Conservation (phyloP, 1,140 invertebrate species). For the Ptiloglossa arizonensis region DNA sequence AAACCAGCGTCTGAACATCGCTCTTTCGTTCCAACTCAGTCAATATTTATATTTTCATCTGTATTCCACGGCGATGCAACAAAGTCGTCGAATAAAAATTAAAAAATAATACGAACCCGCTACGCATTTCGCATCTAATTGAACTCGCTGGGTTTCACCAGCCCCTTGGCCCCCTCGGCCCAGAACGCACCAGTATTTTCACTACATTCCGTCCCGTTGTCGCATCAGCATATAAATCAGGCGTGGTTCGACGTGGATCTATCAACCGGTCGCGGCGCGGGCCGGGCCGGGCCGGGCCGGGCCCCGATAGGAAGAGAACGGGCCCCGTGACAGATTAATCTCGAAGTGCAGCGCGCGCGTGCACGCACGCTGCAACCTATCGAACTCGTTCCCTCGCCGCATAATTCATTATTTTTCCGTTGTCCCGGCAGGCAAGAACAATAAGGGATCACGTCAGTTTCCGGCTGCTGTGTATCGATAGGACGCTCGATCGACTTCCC, state of each 20-base stretch:
- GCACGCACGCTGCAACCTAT: slow-evolving; percentile 42
- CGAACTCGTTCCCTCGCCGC: slow-evolving; percentile 36
- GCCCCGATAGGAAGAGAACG: slow-evolving; percentile 62
- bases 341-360: slow-evolving; percentile 58
- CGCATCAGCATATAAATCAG: slow-evolving; percentile 60
- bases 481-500: slow-evolving; percentile 18
- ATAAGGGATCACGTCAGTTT: slow-evolving; percentile 4
- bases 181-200: slow-evolving; percentile 22
- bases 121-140: background rate
- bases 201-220: slow-evolving; percentile 51
- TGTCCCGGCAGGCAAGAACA: slow-evolving; percentile 25
- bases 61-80: too few relatives aligned
- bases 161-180: too few relatives aligned
- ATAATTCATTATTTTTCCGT: slow-evolving; percentile 72
- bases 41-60: background rate
- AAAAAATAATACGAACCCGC: background rate
- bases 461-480: slow-evolving; percentile 42
- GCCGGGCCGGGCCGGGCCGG: slow-evolving; percentile 26
- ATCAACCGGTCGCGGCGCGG: slow-evolving; percentile 59
- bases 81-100: too few relatives aligned
- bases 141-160: background rate
- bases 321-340: slow-evolving; percentile 68
- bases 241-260: slow-evolving; percentile 67
- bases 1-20: too few relatives aligned
- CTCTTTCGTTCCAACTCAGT: too few relatives aligned